Conservation (phyloP, 2,113 vertebrate species). For the Amphiprion percula region DNA sequence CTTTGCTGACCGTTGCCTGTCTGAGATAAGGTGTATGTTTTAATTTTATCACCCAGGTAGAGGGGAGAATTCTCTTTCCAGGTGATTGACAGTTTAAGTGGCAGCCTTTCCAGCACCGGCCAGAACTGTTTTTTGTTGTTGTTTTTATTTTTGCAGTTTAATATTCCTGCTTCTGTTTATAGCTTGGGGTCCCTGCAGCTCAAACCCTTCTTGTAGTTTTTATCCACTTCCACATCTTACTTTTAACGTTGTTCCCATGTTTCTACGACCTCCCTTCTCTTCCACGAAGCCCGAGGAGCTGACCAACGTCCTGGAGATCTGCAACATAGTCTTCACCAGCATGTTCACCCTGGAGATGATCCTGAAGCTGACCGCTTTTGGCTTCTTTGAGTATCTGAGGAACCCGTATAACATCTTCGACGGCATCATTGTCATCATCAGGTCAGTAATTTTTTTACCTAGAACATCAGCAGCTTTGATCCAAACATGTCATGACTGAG, state of each 20-base stretch:
- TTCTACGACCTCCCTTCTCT: not conserved
- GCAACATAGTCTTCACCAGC: slow-evolving; percentile 98
- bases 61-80: slow-evolving; percentile 16
- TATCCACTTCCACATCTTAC: not conserved
- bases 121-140: not conserved
- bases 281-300: slow-evolving; percentile 91
- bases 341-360: slow-evolving; percentile 99
- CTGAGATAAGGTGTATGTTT: slow-evolving; percentile 16
- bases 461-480: not conserved
- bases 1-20: not conserved
- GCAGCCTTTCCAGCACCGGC: slow-evolving; percentile 38
- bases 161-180: slow-evolving; percentile 19
- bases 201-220: not conserved
- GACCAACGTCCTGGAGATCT: slow-evolving; percentile 97
- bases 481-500: not conserved
- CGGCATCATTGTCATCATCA: slow-evolving; percentile 99
- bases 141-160: slow-evolving; percentile 27
- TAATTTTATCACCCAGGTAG: slow-evolving; percentile 47
- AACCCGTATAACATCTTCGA: slow-evolving; percentile 99
- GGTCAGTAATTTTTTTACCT: slow-evolving; percentile 78
- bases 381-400: slow-evolving; percentile 95
- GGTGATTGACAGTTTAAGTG: slow-evolving; percentile 61
- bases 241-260: not conserved
- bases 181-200: not conserved
- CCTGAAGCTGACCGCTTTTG: slow-evolving; percentile 95